phyloP scores from a whole-genome alignment of 92 coral and sea anemone species.

The Bergia sp. region DNA sequence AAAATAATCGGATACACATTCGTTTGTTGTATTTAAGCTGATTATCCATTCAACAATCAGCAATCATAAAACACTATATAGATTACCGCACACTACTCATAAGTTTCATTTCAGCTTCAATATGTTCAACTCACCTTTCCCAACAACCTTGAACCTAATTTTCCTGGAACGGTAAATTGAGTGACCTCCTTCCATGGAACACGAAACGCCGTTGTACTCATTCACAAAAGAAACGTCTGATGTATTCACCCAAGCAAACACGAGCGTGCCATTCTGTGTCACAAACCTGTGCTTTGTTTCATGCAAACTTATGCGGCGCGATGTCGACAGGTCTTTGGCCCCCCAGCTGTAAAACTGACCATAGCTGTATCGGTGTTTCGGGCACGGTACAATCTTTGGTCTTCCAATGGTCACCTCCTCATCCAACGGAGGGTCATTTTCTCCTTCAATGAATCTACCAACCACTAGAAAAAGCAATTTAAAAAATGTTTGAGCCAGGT shows the following conservation, averaged over 20 bases:
- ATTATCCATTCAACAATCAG: not conserved
- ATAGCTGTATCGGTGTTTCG: not conserved
- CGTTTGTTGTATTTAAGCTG: too few relatives aligned
- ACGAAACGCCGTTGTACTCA: not conserved
- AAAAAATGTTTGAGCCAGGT: not conserved
- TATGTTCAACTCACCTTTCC: not conserved
- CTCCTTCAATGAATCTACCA: not conserved
- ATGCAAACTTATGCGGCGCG: not conserved
- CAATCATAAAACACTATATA: not conserved
- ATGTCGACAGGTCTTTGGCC: not conserved
- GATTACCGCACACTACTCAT: not conserved
- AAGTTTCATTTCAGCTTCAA: not conserved
- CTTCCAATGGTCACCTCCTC: not conserved
- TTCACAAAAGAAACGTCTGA: not conserved
- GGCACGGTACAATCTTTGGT: slow-evolving; percentile 12
- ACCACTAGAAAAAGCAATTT: not conserved
- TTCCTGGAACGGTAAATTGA: not conserved
- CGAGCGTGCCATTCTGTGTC: not conserved
- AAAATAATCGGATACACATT: too few relatives aligned
- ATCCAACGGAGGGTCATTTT: not conserved
- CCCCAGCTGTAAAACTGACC: slow-evolving; percentile 34
- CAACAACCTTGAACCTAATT: not conserved
- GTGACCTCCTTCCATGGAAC: slow-evolving; percentile 26
- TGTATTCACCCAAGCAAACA: not conserved
- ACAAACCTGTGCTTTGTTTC: not conserved